phyloP scores from a whole-genome alignment of 2,797 vertebrate genomes.

The Mus caroli region DNA sequence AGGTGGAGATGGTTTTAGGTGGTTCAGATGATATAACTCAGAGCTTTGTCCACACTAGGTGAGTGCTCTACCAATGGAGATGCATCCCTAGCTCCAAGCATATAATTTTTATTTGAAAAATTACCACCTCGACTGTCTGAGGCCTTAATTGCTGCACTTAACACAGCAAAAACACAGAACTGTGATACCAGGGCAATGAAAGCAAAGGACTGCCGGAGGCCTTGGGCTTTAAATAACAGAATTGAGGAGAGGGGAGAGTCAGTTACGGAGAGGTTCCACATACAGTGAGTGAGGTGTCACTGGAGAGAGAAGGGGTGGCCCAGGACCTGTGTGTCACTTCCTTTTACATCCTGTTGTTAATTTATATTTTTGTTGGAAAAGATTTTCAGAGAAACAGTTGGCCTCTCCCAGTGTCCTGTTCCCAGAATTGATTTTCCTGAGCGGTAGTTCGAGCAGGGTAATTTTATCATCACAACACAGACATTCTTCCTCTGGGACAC shows the following conservation, averaged over 20 bases:
- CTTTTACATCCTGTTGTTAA: conserved; percentile 56
- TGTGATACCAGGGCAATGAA: background rate
- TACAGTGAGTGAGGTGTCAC: background rate
- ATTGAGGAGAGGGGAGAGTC: background rate
- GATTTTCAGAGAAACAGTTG: conserved; percentile 63
- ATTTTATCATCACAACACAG: background rate
- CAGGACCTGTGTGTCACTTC: conserved; percentile 41
- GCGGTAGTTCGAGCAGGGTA: conserved; percentile 6
- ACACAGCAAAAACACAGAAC: background rate
- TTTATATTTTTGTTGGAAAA: conserved; percentile 71
- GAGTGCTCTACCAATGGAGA: background rate
- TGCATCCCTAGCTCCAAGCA: background rate
- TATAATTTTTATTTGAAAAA: conserved; percentile 65
- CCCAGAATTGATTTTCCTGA: conserved; percentile 44
- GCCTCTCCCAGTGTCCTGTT: background rate
- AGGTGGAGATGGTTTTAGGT: background rate
- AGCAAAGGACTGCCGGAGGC: background rate
- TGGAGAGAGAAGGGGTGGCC: conserved; percentile 35
- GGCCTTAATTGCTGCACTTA: conserved; percentile 43
- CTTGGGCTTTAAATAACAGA: conserved; percentile 39
- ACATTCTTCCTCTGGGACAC: background rate
- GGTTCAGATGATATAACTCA: background rate
- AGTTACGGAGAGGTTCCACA: background rate
- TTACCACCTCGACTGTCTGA: background rate
- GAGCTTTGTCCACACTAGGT: background rate